A percentile compares a stretch with the other conserved stretches of the same genome.
These are phyloP conservation scores for Poeciliopsis prolifica DNA, from an alignment of 2,113 vertebrate species.

Conservation along the genomic window DNA sequence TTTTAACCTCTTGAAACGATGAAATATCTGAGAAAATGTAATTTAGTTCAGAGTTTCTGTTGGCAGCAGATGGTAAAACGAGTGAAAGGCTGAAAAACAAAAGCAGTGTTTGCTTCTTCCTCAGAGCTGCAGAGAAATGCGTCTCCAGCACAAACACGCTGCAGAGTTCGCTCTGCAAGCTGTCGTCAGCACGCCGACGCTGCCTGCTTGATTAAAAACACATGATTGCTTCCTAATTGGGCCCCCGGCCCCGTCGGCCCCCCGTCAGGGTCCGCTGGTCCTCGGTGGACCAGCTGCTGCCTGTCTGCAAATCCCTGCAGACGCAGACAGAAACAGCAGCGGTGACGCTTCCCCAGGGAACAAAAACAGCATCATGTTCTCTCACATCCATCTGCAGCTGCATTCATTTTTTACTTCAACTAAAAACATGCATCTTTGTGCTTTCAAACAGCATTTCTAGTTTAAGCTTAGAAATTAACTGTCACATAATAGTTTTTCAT, in stretches of 20 bases:
- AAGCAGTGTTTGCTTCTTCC: not conserved
- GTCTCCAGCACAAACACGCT: not conserved
- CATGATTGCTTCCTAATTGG: slow-evolving; percentile 38
- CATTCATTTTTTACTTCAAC: not conserved
- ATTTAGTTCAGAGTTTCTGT: not conserved
- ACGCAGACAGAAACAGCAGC: slow-evolving; percentile 21
- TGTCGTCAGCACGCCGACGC: slow-evolving; percentile 1
- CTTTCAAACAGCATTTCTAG: too few relatives aligned
- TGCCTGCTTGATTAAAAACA: slow-evolving; percentile 31
- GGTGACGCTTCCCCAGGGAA: slow-evolving; percentile 34
- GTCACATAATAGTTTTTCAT: too few relatives aligned
- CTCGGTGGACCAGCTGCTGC: slow-evolving; percentile 53
- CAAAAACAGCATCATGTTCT: not conserved
- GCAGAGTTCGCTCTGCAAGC: slow-evolving; percentile 24
- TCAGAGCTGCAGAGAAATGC: slow-evolving; percentile 18
- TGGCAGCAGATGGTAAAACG: slow-evolving; percentile 26
- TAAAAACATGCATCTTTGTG: too few relatives aligned
- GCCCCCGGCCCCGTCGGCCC: not conserved
- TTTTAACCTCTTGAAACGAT: not conserved
- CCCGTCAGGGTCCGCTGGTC: not conserved
- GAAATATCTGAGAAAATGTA: not conserved
- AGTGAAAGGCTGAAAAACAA: slow-evolving; percentile 9
- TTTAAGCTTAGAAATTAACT: too few relatives aligned
- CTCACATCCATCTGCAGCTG: not conserved
- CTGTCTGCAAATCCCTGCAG: slow-evolving; percentile 21